Evolutionary conservation across 2,888 invertebrate species (phyloP).

Genomic region (Melangyna quadrimaculata): DNA sequence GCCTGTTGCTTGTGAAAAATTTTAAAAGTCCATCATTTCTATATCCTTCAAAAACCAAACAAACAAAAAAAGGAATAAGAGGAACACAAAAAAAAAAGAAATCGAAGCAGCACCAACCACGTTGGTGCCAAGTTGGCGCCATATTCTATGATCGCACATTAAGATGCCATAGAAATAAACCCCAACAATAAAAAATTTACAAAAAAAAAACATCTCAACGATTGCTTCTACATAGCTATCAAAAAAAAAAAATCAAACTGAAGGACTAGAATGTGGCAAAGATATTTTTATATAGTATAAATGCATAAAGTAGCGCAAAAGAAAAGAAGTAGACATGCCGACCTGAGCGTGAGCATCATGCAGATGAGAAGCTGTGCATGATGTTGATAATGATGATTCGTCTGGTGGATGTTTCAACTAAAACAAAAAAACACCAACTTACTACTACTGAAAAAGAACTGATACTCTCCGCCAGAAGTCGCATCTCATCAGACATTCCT

Average conservation of each 20-base stretch:
- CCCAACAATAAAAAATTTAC: not conserved
- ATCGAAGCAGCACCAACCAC: constrained; percentile 47
- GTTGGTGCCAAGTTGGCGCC: constrained; percentile 71
- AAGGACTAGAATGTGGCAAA: constrained; percentile 29
- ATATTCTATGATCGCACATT: constrained; percentile 61
- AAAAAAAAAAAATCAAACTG: not conserved
- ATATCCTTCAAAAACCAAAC: not conserved
- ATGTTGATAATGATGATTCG: constrained; percentile 51
- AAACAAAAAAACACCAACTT: not conserved
- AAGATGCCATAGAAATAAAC: constrained; percentile 39
- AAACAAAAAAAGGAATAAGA: not conserved
- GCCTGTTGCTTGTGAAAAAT: constrained; percentile 6
- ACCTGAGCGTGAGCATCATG: not conserved
- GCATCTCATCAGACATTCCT: constrained; percentile 39
- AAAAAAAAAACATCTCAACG: constrained; percentile 36
- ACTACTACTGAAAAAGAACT: not conserved
- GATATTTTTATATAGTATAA: not conserved
- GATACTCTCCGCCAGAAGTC: constrained; percentile 7
- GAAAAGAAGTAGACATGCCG: not conserved
- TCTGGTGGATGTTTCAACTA: constrained; percentile 27
- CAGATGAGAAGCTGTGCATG: constrained; percentile 39
- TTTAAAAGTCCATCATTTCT: not conserved
- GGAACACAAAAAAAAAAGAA: constrained; percentile 18
- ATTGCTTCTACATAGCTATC: constrained; percentile 14
- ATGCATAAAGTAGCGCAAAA: not conserved